Evolutionary conservation across 2,888 invertebrate genomes (phyloP), one percentile per base, ranked within the genome.

Genomic region (Rhogogaster chlorosoma): DNA sequence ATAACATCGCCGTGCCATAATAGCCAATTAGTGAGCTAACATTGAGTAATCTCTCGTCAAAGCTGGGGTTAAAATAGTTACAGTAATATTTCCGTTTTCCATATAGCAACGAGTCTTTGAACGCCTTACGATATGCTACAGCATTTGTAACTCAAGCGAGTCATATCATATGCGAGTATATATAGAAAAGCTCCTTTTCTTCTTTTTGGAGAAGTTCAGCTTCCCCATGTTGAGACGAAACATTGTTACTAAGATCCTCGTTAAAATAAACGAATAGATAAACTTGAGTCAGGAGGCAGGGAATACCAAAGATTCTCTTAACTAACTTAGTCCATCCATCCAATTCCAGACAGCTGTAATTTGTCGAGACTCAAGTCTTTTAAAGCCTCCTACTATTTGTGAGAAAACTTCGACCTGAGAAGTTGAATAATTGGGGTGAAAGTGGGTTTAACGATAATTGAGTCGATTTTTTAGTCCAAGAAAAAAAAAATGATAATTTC

Each of bases 1-100:
- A 4, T 77, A 42, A 42, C 71, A 42, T 73, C n/a, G 49, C 29
- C 5, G 6, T 53, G 49, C 32, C 29, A 29, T 77, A 77, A 77
- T 77, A 77, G 77, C 77, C 77, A 77, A 77, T 77, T 77, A 77
- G 49, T 38, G 26, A 22, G 15, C 10, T 15, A 73, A 42, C 42
- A 73, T 73, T 45, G 22, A 73, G 77, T 29, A 77, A 77, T 53
- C 49, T 77, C 10, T 45, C 77, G 4, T 77, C 77, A 26, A 45
- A 73, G 42, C 38, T 45, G 7, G 18, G 73, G n/a, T 73, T 22
- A 42, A 29, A 73, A 42, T 73, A 22, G 38, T 42, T 12, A 22
- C 73, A 4, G 42, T n/a, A 22, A 73, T 26, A 73, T 38, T 61
- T 2, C 4, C 12, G 2, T 12, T 22, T 26, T 3, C n/a, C n/a